Base-by-base conservation (phyloP, 1,140 invertebrate genomes). In the Gonioctena quinquepunctata region DNA sequence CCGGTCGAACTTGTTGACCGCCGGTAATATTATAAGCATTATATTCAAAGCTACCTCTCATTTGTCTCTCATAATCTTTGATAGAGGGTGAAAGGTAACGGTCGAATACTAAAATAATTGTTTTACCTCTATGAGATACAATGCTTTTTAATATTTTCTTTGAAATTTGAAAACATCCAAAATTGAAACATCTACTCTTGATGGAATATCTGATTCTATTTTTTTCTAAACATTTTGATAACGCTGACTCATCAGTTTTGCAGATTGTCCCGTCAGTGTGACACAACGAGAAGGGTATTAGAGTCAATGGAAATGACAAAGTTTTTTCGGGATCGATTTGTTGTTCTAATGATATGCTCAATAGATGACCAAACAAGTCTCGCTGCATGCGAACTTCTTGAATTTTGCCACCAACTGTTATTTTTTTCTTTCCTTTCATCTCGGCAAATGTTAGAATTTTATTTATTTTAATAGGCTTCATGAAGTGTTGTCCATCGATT, bases 241-340 rank as follows among this genome's bases (percentile, higher is more conserved):
- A 33, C 6, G 19, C 63, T 52, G 73, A 75, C 74, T 80, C 79
- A 21, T 78, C 69, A 2, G 78, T 80, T 69, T 80, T 79, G 57
- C 70, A 62, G 16, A 81, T 79, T 1, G 71, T 66, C 25, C 78
- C 77, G 65, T 83, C 79, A 1, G 77, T 33, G 68, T 83, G 77
- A 66, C 78, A 82, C 21, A 82, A 49, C 5, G 79, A 74, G 21
- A 80, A 63, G 16, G 80, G 76, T 2, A 77, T 64, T 54, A 77
- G 69, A 27, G 74, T 78, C 21, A 81, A 23, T 7, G 74, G 79
- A 68, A 72, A 76, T 19, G 70, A 70, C 26, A 80, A 64, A 13
- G 79, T 52, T 62, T 74, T 74, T 59, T 27, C 62, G 0, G 80
- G 66, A 54, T 76, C 73, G 1, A 77, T 21, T n/a, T 77, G 70